These are phyloP conservation scores for Tyto alba DNA, from an alignment of 2,113 vertebrate genomes.

Conservation along the genomic window DNA sequence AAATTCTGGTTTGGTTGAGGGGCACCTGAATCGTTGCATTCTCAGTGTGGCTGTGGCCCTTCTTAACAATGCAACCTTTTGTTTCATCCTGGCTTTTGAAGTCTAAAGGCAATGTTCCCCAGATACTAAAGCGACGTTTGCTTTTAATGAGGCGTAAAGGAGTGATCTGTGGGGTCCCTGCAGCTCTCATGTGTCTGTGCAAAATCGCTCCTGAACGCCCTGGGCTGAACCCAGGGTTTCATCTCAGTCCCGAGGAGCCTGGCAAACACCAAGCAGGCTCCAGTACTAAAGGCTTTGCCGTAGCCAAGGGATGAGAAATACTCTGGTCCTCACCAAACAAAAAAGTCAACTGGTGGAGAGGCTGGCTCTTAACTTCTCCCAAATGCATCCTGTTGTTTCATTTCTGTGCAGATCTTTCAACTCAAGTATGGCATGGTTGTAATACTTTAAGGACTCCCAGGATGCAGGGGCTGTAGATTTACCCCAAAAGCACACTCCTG, in stretches of 20 bases:
- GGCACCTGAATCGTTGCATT: neutral
- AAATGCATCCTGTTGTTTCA: neutral
- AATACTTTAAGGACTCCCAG: neutral
- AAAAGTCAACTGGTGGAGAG: neutral
- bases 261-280: rapidly evolving
- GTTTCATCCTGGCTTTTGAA: neutral
- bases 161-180: neutral
- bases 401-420: neutral
- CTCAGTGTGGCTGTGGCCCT: neutral
- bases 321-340: neutral
- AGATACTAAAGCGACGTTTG: neutral
- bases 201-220: neutral
- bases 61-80: neutral
- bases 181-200: neutral
- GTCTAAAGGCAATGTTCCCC: neutral
- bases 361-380: neutral
- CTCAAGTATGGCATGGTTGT: neutral
- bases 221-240: neutral
- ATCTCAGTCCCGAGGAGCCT: rapidly evolving
- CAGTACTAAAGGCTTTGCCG: neutral
- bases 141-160: neutral
- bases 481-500: rapidly evolving
- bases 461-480: no score
- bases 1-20: neutral
- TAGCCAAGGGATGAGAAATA: neutral